Percentiles rank a stretch among this genome's conserved stretches.
These are phyloP conservation scores for Apogon talboti DNA, from an alignment of 2,797 vertebrate species.

Conservation along the genomic window DNA sequence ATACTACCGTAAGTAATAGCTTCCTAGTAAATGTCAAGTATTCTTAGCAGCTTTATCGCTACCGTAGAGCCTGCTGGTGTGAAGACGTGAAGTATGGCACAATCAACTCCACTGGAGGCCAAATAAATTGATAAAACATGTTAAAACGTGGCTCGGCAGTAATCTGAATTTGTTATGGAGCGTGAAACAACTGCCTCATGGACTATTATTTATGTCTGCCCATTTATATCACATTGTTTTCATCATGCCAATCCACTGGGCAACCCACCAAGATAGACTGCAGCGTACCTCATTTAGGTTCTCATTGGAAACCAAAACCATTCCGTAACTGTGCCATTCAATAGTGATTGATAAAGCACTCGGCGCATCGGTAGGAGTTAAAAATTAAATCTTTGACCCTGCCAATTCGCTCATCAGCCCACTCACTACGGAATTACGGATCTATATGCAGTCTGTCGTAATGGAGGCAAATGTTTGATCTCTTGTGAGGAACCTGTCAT, in stretches of 20 bases:
- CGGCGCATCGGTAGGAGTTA: constrained; percentile 1
- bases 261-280: not conserved
- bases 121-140: too few relatives aligned
- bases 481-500: constrained; percentile 34
- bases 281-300: too few relatives aligned
- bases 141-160: too few relatives aligned
- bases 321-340: constrained; percentile 4
- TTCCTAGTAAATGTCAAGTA: too few relatives aligned
- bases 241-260: not conserved
- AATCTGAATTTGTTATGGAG: too few relatives aligned
- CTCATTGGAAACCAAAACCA: constrained; percentile 12
- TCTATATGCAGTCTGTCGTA: constrained; percentile 36
- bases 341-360: constrained; percentile 10
- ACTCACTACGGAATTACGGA: constrained; percentile 5
- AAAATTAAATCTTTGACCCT: constrained; percentile 1
- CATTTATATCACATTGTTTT: not conserved
- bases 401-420: constrained; percentile 1
- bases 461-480: constrained; percentile 32
- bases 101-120: too few relatives aligned
- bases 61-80: too few relatives aligned
- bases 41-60: too few relatives aligned
- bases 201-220: too few relatives aligned
- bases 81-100: too few relatives aligned
- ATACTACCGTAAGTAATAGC: too few relatives aligned
- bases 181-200: too few relatives aligned